A percentile compares a stretch with the other conserved stretches of the same genome.
These are phyloP conservation scores for Zaprionus bogoriensis DNA, from an alignment of 2,888 invertebrate genomes.

Conservation along the genomic window DNA sequence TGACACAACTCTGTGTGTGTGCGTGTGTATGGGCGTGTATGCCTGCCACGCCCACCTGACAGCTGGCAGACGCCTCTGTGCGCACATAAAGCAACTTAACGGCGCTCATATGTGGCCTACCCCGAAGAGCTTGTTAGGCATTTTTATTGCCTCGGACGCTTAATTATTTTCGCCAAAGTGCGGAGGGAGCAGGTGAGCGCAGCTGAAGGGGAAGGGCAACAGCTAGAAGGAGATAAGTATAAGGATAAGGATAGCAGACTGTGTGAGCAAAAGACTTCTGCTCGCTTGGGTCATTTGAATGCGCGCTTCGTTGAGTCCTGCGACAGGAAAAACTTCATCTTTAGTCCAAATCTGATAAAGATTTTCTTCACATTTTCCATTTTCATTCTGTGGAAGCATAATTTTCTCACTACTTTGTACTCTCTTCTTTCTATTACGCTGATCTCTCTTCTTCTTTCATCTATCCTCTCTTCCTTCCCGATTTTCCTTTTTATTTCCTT, in stretches of 20 bases:
- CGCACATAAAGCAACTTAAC: constrained; percentile 3
- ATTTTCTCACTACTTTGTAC: too few relatives aligned
- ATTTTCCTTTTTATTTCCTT: neutral
- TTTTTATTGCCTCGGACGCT: constrained; percentile 57
- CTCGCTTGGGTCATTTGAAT: too few relatives aligned
- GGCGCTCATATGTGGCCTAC: constrained; percentile 41
- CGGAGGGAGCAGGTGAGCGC: neutral
- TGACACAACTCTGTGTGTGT: constrained; percentile 36
- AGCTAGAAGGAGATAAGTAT: too few relatives aligned
- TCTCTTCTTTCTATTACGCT: constrained; percentile 6
- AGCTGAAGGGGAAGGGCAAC: neutral
- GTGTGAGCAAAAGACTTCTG: too few relatives aligned
- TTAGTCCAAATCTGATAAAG: too few relatives aligned
- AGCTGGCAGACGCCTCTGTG: neutral
- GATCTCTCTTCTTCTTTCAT: neutral
- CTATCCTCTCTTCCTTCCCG: neutral
- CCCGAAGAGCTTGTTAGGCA: constrained; percentile 62
- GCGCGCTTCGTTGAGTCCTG: too few relatives aligned
- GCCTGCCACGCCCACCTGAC: constrained; percentile 37
- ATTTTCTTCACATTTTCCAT: too few relatives aligned
- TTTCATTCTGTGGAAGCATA: too few relatives aligned
- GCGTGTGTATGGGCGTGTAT: constrained; percentile 1
- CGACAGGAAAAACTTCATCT: too few relatives aligned
- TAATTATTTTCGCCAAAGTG: constrained; percentile 60
- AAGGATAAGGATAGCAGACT: too few relatives aligned